Base-by-base conservation (phyloP, 2,888 invertebrate species). In the Callinectes sapidus region DNA sequence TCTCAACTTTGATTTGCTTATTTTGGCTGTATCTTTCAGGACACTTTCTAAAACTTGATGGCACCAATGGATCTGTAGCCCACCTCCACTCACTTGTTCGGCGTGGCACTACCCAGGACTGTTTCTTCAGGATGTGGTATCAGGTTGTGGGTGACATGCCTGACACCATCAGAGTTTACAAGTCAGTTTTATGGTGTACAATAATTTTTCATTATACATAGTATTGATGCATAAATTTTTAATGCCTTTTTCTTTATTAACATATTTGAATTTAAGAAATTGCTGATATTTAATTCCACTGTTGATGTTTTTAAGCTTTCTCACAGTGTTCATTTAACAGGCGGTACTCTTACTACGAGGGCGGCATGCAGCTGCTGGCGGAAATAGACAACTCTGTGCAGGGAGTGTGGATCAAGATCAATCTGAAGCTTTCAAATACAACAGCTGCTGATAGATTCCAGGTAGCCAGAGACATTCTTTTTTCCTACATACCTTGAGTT, bases 91-190 rank as follows among this genome's bases (percentile, higher is more conserved):
- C 92, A 5, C 77, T 48, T 6, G 92, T 92, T 28, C 5, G 87
- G 13, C 71, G 81, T 28, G 92, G 92, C 16, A 90, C 23, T 32
- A 39, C 61, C n/a, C 77, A 35, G 28, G 18, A 92, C 23, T 92
- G 92, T 61, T 87, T 28, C 87, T 92, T 92, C 85, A 90, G 92
- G 81, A 81, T 92, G 88, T 92, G 92, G 92, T 92, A 92, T 77
- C 92, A 92, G 85, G 48, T 87, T 39, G 55, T 85, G 0, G 92
- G 92, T 2, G 3, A 23, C 32, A 54, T 81, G 32, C 92, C 92
- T n/a, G 92, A 90, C 35, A 88, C 23, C 81, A 90, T 92, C 32
- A 77, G 35, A 6, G 35, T 92, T 39, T 90, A 90, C 88, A 92
- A 85, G 92, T 92, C 88, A 77, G 92, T 91, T 71, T 71, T 61